Conservation (phyloP, 2,113 vertebrate species). For the Daphoenositta chrysoptera region DNA sequence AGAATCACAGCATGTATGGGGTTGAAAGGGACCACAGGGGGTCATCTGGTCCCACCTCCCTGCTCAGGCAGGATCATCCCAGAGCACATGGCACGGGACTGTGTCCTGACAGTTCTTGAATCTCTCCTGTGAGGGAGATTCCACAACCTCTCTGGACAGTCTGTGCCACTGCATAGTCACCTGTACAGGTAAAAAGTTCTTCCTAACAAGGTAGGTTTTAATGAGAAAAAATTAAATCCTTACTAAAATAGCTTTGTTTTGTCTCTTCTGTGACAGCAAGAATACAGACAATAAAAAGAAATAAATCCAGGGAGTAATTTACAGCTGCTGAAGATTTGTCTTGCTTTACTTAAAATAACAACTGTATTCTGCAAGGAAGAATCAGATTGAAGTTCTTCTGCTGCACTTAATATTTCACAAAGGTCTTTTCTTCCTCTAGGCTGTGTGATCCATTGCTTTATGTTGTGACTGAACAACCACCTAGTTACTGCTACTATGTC, state of each 20-base stretch:
- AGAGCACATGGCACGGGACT: not conserved
- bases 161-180: not conserved
- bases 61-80: not conserved
- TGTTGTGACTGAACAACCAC: not conserved
- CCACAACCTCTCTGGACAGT: not conserved
- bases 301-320: not conserved
- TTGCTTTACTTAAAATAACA: not conserved
- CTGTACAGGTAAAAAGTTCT: not conserved
- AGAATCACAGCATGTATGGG: not conserved
- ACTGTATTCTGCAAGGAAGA: not conserved
- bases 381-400: not conserved
- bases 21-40: not conserved
- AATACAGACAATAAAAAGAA: not conserved
- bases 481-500: not conserved
- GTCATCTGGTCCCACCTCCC: not conserved
- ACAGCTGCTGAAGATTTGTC: not conserved
- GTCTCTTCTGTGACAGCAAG: not conserved
- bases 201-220: not conserved
- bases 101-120: not conserved
- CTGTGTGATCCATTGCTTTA: not conserved
- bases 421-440: not conserved
- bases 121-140: not conserved
- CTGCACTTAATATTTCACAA: not conserved
- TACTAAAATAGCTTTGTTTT: not conserved
- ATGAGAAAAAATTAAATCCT: not conserved